Conservation (phyloP, 2,113 vertebrate genomes). For the Datnioides undecimradiatus region DNA sequence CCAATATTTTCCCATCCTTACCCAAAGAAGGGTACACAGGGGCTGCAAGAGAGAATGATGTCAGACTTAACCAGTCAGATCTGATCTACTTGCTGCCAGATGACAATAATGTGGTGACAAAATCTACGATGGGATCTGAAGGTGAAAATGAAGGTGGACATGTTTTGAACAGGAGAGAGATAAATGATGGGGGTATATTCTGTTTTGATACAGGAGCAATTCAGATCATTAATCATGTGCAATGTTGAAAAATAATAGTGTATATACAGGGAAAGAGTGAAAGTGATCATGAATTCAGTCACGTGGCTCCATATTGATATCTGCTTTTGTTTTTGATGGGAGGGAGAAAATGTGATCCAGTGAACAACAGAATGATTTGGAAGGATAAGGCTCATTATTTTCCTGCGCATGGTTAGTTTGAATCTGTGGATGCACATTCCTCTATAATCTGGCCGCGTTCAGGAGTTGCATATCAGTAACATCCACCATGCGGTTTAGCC, state of each 20-base stretch:
- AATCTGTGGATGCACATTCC: slow-evolving; percentile 8
- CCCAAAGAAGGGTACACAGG: neutral
- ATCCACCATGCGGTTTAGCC: slow-evolving; percentile 25
- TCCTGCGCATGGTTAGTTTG: neutral
- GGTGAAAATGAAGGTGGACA: slow-evolving; percentile 5
- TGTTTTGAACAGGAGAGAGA: neutral
- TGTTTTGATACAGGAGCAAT: neutral
- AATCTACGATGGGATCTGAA: slow-evolving; percentile 26
- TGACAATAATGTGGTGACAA: neutral
- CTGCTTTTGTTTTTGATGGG: too few species aligned
- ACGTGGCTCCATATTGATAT: slow-evolving; percentile 1
- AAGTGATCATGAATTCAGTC: too few species aligned
- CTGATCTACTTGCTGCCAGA: neutral
- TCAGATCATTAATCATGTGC: neutral
- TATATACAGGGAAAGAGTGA: neutral
- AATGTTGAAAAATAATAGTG: neutral
- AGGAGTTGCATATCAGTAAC: slow-evolving; percentile 9
- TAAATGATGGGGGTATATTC: neutral
- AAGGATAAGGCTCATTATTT: slow-evolving; percentile 22
- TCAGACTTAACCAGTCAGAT: neutral
- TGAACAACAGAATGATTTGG: neutral
- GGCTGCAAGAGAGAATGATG: neutral
- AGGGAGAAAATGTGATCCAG: neutral
- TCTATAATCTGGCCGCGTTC: slow-evolving; percentile 17
- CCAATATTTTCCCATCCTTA: neutral